Evolutionary conservation across 2,797 vertebrate genomes (phyloP).

Genomic region (Gephyroberyx darwinii): DNA sequence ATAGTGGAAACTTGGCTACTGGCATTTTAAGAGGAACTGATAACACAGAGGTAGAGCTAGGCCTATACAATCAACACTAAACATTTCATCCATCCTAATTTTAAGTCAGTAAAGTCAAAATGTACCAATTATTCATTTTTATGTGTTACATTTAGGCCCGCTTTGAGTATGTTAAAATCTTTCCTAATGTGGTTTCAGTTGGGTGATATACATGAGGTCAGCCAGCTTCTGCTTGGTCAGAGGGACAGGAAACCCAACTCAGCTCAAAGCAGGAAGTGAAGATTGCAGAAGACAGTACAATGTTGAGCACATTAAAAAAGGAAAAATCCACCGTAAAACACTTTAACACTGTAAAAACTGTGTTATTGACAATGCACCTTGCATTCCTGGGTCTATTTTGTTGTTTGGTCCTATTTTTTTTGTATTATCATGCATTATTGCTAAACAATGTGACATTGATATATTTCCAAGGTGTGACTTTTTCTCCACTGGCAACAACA

Average conservation of each 20-base stretch:
- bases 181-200: slow-evolving; percentile 47
- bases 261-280: slow-evolving; percentile 76
- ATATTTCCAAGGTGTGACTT: no score
- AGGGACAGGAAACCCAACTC: slow-evolving; percentile 74
- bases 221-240: slow-evolving; percentile 70
- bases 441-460: no score
- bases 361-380: no score
- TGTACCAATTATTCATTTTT: not conserved
- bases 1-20: not conserved
- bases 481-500: no score
- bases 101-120: not conserved
- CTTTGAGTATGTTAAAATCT: slow-evolving; percentile 40
- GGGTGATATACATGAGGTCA: slow-evolving; percentile 57
- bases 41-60: not conserved
- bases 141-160: not conserved
- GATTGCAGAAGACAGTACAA: slow-evolving; percentile 70
- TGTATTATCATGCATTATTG: no score
- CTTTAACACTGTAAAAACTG: no score
- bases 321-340: no score
- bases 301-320: slow-evolving; percentile 61
- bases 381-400: no score
- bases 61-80: not conserved
- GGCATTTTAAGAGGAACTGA: not conserved
- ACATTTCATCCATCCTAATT: not conserved
- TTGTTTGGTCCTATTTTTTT: no score